Evolutionary conservation across 2,113 vertebrate genomes (phyloP).

Genomic region (Laterallus jamaicensis): DNA sequence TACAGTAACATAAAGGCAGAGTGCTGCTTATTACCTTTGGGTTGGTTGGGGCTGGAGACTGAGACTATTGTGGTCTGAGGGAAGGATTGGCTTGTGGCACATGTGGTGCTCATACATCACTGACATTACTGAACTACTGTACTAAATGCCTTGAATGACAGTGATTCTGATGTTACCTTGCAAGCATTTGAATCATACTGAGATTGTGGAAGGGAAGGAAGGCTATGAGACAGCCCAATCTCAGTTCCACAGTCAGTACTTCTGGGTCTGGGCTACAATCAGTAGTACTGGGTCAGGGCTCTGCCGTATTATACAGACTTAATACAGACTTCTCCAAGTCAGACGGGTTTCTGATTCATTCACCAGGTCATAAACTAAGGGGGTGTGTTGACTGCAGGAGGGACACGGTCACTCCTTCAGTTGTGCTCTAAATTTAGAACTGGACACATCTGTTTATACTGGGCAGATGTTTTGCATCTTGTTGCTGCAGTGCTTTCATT

Average conservation of each 20-base stretch:
- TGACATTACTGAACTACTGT: neutral
- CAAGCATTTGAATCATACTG: neutral
- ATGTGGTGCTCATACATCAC: rapidly evolving
- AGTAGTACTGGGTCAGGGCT: neutral
- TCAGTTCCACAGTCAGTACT: neutral
- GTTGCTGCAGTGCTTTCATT: neutral
- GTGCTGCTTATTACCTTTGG: neutral
- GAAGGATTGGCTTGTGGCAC: rapidly evolving
- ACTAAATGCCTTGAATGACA: neutral
- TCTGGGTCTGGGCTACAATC: neutral
- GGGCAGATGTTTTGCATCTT: neutral
- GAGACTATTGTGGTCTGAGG: neutral
- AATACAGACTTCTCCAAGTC: neutral
- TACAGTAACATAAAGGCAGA: neutral
- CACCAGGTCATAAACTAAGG: neutral
- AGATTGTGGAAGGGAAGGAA: neutral
- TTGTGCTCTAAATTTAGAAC: neutral
- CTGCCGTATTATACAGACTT: rapidly evolving
- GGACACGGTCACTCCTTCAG: neutral
- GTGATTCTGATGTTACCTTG: neutral
- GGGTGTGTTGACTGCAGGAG: neutral
- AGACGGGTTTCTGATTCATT: rapidly evolving
- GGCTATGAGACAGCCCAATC: neutral
- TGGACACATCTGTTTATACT: neutral
- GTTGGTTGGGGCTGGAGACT: neutral